Evolutionary conservation across 2,888 invertebrate species (phyloP).

Genomic region (Lepidocyrtinus sp.): DNA sequence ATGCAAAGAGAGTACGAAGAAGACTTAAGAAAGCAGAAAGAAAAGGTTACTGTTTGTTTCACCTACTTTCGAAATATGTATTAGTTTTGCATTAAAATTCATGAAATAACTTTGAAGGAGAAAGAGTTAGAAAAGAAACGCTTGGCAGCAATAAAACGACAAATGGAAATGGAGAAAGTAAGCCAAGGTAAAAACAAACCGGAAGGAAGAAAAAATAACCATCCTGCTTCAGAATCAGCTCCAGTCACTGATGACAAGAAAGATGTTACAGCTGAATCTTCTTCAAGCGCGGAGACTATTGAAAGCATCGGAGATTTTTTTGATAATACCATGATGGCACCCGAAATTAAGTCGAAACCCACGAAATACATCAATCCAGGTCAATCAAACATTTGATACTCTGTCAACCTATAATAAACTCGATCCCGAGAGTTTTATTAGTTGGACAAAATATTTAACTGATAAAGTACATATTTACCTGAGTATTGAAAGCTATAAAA

Average conservation of each 20-base stretch:
- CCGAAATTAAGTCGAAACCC: background rate
- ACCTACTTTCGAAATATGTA: background rate
- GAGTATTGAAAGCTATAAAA: conserved; percentile 5
- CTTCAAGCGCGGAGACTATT: conserved; percentile 31
- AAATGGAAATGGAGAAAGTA: conserved; percentile 25
- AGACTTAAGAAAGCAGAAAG: conserved; percentile 56
- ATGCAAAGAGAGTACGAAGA: conserved; percentile 62
- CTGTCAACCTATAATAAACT: background rate
- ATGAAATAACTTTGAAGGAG: conserved; percentile 6
- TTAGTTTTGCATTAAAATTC: background rate
- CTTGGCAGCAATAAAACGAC: conserved; percentile 9
- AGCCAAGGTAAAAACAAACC: no score
- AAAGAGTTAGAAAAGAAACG: conserved; percentile 36
- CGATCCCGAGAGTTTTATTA: background rate
- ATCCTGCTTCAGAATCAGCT: background rate
- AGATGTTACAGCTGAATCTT: background rate
- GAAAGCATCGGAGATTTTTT: conserved; percentile 50
- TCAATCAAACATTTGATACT: background rate
- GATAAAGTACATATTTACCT: background rate
- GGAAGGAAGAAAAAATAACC: conserved; percentile 11
- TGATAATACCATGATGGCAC: conserved; percentile 26
- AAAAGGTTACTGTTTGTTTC: conserved; percentile 38
- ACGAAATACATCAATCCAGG: conserved; percentile 9
- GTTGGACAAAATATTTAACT: background rate
- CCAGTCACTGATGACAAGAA: no score